Conservation (phyloP, 2,113 vertebrate species). For the Cebus imitator region DNA sequence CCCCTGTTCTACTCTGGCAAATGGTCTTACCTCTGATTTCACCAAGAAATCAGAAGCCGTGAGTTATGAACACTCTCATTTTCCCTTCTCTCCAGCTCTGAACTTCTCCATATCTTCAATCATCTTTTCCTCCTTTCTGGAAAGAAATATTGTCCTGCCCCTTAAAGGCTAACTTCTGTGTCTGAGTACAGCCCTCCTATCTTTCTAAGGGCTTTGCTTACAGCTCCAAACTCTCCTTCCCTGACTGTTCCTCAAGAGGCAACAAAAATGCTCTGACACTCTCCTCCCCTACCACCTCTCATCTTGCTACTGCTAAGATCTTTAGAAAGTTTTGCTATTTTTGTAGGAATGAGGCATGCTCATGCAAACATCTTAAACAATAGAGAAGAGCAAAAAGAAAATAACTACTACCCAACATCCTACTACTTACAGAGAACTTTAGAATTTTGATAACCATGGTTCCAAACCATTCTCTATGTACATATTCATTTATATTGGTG, state of each 20-base stretch:
- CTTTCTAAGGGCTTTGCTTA: background rate
- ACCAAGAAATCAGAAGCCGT: background rate
- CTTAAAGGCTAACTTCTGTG: background rate
- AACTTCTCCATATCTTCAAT: background rate
- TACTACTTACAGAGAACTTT: background rate
- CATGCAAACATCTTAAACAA: constrained; percentile 63
- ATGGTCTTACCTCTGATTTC: background rate
- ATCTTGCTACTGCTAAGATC: constrained; percentile 48
- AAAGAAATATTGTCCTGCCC: background rate
- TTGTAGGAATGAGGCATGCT: constrained; percentile 47
- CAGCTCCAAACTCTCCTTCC: background rate
- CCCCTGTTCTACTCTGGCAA: background rate
- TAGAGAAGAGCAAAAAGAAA: constrained; percentile 51
- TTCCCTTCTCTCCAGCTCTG: background rate
- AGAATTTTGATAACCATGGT: background rate
- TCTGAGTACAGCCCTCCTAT: background rate
- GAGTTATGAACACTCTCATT: background rate
- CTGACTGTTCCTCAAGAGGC: background rate
- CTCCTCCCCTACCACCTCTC: constrained; percentile 45
- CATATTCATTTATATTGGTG: background rate
- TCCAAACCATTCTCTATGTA: background rate
- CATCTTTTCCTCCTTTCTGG: background rate
- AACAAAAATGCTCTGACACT: constrained; percentile 39
- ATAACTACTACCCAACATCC: constrained; percentile 17
- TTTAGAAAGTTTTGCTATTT: constrained; percentile 67